Base-by-base conservation (phyloP, 1,140 invertebrate species). In the Musca vetustissima region DNA sequence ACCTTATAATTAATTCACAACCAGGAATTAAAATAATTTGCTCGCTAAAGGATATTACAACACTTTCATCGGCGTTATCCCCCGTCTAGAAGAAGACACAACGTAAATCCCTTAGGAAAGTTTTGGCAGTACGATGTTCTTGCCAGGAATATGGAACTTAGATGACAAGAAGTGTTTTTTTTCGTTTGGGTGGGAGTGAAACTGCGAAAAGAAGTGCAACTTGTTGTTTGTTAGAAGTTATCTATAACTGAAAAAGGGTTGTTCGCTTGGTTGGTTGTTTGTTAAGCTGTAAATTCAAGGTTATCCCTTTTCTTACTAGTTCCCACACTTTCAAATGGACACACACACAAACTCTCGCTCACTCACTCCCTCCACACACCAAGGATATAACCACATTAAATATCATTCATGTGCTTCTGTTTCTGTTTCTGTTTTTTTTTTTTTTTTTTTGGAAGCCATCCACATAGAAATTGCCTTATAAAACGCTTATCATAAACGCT, bases 1-100 rank as follows among this genome's bases (percentile, higher is more conserved):
- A 61, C 57, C 57, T 61, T 21, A 61, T 61, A 61, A 61, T 61
- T 61, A 61, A 61, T 61, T 61, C 57, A 61, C 57, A 61, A 61
- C 57, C 57, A 61, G 57, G 57, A 61, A 61, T 61, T 61, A 43
- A 61, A 61, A 61, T 61, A 61, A 61, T 61, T 61, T 61, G 32
- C 36, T 36, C 15, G 28, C 17, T 28, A 36, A 61, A 61, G 57
- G 8, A n/a, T n/a, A n/a, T n/a, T n/a, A n/a, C 21, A 59, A 36
- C 28, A 19, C 28, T 61, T 61, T 17, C 17, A 4, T 28, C 28
- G 28, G 8, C n/a, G 28, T 43, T 17, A 36, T 36, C 21, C 36
- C 21, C 36, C 17, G n/a, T 43, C 8, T 4, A 43, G 17, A 61
- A 52, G 21, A 19, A 6, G n/a, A 28, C 55, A 22, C 36, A 28